Percentiles rank a stretch among this genome's conserved stretches.
Conservation (phyloP, 2,797 vertebrate genomes). For the Gouania willdenowi region DNA sequence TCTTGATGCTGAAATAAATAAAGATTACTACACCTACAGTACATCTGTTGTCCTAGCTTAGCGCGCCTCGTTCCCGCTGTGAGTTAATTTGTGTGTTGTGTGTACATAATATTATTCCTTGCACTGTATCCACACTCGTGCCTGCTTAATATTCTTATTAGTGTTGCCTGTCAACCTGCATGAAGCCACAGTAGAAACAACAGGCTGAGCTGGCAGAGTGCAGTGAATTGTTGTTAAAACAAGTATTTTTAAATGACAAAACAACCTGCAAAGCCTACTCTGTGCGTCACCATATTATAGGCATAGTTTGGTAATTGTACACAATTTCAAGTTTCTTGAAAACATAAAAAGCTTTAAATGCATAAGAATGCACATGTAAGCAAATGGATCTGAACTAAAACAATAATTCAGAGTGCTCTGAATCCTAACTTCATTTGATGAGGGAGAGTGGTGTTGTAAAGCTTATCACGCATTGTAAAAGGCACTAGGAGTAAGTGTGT, state of each 20-base stretch:
- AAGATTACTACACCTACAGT: conserved; percentile 25
- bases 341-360: too few species aligned
- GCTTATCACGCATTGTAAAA: too few species aligned
- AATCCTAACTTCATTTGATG: too few species aligned
- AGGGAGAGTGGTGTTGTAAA: too few species aligned
- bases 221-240: conserved; percentile 58
- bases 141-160: conserved; percentile 44
- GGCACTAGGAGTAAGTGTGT: too few species aligned
- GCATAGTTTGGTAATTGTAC: too few species aligned
- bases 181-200: conserved; percentile 39
- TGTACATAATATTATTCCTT: conserved; percentile 28
- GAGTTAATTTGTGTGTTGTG: conserved; percentile 1
- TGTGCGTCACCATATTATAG: too few species aligned
- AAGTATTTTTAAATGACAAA: too few species aligned
- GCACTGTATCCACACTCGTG: conserved; percentile 36
- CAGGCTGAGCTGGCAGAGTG: conserved; percentile 20
- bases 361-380: too few species aligned
- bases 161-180: conserved; percentile 28
- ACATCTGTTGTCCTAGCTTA: conserved; percentile 15
- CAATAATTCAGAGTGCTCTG: too few species aligned
- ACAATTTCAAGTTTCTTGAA: too few species aligned
- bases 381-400: too few species aligned
- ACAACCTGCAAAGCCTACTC: conserved; percentile 4
- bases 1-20: conserved; percentile 43
- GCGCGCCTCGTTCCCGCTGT: conserved; percentile 3